Percentiles rank a stretch among this genome's conserved stretches.
These are phyloP conservation scores for Lagopus muta DNA, from an alignment of 2,113 vertebrate genomes.

Conservation along the genomic window DNA sequence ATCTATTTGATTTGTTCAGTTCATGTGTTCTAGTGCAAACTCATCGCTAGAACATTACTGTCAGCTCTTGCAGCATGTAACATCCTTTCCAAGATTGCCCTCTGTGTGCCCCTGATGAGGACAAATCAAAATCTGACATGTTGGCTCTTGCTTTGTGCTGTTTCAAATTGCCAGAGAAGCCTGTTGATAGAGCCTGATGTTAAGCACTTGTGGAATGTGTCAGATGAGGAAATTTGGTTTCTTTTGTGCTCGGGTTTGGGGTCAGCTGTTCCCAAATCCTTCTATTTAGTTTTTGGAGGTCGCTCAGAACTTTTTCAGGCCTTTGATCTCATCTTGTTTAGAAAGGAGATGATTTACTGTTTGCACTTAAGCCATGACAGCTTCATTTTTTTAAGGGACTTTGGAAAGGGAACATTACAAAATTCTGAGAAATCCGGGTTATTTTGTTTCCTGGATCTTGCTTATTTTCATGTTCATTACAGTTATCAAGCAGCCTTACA, in stretches of 20 bases:
- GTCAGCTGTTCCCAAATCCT: neutral
- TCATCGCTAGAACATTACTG: rapidly evolving
- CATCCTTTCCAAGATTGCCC: neutral
- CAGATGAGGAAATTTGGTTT: neutral
- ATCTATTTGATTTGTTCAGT: neutral
- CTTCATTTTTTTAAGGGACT: neutral
- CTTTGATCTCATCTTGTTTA: neutral
- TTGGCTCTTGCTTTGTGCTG: constrained; percentile 49
- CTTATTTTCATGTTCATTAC: neutral
- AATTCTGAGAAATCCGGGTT: neutral
- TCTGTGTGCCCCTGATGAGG: neutral
- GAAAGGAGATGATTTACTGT: neutral
- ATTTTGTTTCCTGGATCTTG: neutral
- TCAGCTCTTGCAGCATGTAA: neutral
- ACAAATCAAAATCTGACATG: neutral
- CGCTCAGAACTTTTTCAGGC: neutral
- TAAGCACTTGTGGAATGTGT: neutral
- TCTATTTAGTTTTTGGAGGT: neutral
- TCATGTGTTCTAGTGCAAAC: neutral
- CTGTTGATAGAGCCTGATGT: neutral
- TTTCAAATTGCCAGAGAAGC: constrained; percentile 1
- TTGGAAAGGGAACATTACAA: neutral
- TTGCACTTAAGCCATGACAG: neutral
- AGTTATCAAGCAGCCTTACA: rapidly evolving
- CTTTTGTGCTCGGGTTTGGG: neutral